A percentile compares a stretch with the other conserved stretches of the same genome.
Evolutionary conservation across 2,113 vertebrate genomes (phyloP).

Genomic region (Gadus chalcogrammus): DNA sequence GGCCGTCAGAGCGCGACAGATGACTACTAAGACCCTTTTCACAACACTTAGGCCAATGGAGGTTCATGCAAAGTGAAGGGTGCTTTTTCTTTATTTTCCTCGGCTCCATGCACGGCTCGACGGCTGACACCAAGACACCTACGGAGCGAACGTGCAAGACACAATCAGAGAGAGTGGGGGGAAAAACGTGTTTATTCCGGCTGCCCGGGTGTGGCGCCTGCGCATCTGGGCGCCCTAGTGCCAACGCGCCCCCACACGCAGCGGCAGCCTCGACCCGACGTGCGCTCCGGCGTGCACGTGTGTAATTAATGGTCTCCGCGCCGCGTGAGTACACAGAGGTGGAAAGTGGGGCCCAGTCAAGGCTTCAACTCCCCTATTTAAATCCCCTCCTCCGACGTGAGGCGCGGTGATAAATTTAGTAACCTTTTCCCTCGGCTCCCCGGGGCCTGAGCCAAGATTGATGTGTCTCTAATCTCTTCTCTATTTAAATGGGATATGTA

Average conservation of each 20-base stretch:
- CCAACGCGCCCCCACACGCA: no score
- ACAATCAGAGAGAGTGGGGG: no score
- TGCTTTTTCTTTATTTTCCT: no score
- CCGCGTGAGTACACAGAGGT: constrained; percentile 50
- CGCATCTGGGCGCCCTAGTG: no score
- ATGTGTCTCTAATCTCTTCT: constrained; percentile 69
- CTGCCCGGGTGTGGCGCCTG: constrained; percentile 3
- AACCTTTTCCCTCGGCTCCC: constrained; percentile 73
- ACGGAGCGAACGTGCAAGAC: no score
- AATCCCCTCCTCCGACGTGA: constrained; percentile 59
- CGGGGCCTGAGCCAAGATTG: constrained; percentile 63
- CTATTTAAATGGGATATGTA: constrained; percentile 68
- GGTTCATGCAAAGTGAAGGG: no score
- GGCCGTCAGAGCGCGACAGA: no score
- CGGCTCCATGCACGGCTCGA: no score
- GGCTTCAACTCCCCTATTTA: constrained; percentile 60
- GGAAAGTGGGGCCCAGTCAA: constrained; percentile 51
- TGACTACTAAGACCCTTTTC: no score
- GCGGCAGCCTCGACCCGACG: no score
- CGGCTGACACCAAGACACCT: no score
- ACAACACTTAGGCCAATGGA: no score
- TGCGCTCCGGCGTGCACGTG: background rate
- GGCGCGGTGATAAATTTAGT: constrained; percentile 74
- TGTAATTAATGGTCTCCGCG: constrained; percentile 56
- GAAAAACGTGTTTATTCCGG: background rate